Base-by-base conservation (phyloP, 2,888 invertebrate species). In the Nemapogon koenigi region DNA sequence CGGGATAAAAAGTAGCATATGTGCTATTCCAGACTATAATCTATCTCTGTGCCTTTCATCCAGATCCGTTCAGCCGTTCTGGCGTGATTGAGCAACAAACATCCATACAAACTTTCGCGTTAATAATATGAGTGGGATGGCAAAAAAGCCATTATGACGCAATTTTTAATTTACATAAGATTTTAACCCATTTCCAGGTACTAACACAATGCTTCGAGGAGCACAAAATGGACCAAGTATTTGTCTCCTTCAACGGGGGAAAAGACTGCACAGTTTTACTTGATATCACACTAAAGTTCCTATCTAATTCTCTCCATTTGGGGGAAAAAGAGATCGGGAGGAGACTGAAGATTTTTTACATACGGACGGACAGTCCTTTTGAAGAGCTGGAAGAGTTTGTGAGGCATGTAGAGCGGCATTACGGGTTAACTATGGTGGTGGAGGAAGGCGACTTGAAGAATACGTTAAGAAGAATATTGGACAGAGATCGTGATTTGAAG, bases 261-360 rank as follows among this genome's bases (percentile, higher is more conserved):
- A 99, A 99, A 76, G 99, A 99, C 72, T 98, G 98, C 60, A 97
- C 97, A 0, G 94, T 90, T 0, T 80, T 98, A 10, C 73, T 99
- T 45, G 75, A 79, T 45, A 49, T 78, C 17, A 62, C 65, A 7
- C 41, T 80, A 28, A 50, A 56, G 40, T 53, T 69, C 4, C 48
- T 63, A 27, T n/a, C n/a, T n/a, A n/a, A n/a, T n/a, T n/a, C n/a
- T n/a, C n/a, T n/a, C n/a, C n/a, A n/a, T n/a, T 52, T 61, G 42
- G 55, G 59, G 30, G 46, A 52, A 4, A 56, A 63, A 3, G 50
- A 73, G 17, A 53, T 69, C 35, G 60, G 59, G n/a, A 65, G 70
- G 48, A 65, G 66, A 43, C 68, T 90, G 2, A 80, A 86, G 52
- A 86, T 90, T 26, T 73, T 97, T 19, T 97, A 97, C 55, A 90